Evolutionary conservation across 2,888 invertebrate genomes (phyloP).

Genomic region (Chironomus riparius): DNA sequence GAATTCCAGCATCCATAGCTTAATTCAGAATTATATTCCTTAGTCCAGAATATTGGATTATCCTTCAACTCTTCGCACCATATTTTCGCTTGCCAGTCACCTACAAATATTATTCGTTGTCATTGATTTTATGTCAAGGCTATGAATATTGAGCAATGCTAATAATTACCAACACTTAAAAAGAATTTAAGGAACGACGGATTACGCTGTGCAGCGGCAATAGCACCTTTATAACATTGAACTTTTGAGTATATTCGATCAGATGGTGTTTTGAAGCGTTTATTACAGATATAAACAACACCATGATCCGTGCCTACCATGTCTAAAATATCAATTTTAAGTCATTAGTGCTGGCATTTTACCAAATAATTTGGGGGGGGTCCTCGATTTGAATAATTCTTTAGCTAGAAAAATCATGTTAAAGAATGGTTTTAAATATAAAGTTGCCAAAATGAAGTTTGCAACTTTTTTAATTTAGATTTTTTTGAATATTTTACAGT

Average conservation of each 20-base stretch:
- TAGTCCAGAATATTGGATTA: constrained; percentile 18
- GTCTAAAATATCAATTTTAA: background rate
- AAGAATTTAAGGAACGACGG: constrained; percentile 12
- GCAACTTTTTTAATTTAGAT: too few relatives aligned
- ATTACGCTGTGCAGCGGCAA: constrained; percentile 11
- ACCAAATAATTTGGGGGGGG: too few relatives aligned
- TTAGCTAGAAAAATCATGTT: too few relatives aligned
- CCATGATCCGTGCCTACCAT: constrained; percentile 15
- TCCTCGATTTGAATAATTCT: too few relatives aligned
- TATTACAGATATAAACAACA: constrained; percentile 12
- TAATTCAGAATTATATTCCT: constrained; percentile 8
- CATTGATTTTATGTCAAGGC: background rate
- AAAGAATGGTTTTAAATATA: too few relatives aligned
- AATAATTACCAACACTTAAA: background rate
- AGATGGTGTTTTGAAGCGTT: constrained; percentile 5
- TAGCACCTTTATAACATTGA: constrained; percentile 1
- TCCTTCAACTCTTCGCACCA: constrained; percentile 23
- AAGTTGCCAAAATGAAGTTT: too few relatives aligned
- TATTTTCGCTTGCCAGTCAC: constrained; percentile 22
- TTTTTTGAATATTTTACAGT: too few relatives aligned
- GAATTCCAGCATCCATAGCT: constrained; percentile 17
- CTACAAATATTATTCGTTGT: background rate
- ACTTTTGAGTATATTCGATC: constrained; percentile 17
- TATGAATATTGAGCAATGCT: background rate
- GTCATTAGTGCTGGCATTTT: too few relatives aligned